Base-by-base conservation (phyloP, 2,888 invertebrate genomes). In the Stenichneumon culpator region DNA sequence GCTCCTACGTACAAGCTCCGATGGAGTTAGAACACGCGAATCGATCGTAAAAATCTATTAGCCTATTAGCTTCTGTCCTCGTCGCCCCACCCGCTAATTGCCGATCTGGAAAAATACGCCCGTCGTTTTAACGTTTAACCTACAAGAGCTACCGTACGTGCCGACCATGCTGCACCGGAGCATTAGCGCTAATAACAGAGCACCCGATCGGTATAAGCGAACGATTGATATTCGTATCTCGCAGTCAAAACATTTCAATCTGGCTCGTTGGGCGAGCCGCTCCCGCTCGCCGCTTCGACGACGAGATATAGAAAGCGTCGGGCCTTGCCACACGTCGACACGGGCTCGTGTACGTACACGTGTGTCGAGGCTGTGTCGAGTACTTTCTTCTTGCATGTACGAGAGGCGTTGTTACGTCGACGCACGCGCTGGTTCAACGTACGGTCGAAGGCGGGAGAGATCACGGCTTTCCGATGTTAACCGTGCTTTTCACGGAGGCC, bases 171-270 rank as follows among this genome's bases (percentile, higher is more conserved):
- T 47, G 44, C 44, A 16, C 3, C 44, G 44, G 44, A 60, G 63
- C 47, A 63, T 75, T 65, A 65, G 50, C 65, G 32, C 14, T 50
- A 65, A 65, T 16, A 50, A 75, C 28, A 28, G 28, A 28, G 5
- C 22, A 2, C 28, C 32, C 74, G n/a, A 32, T 79, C 74, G 63
- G 69, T 54, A 75, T 65, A 44, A 65, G 60, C 63, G 57, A 63
- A 32, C 72, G 80, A 86, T 88, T 83, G 74, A 88, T 86, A 87
- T 88, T 88, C 86, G 80, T 73, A 74, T 72, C 75, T 68, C 52
- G 63, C 70, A 73, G 86, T 87, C 86, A 87, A 87, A 88, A 86
- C 86, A 84, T 87, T 87, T 88, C 86, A 86, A 82, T 78, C 75
- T 70, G 86, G 1, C 50, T 63, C 50, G 65, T 47, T 63, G 11